Evolutionary conservation across 2,797 vertebrate genomes (phyloP), one percentile per base, ranked within the genome.

Genomic region (Coranthus polyacanthus): DNA sequence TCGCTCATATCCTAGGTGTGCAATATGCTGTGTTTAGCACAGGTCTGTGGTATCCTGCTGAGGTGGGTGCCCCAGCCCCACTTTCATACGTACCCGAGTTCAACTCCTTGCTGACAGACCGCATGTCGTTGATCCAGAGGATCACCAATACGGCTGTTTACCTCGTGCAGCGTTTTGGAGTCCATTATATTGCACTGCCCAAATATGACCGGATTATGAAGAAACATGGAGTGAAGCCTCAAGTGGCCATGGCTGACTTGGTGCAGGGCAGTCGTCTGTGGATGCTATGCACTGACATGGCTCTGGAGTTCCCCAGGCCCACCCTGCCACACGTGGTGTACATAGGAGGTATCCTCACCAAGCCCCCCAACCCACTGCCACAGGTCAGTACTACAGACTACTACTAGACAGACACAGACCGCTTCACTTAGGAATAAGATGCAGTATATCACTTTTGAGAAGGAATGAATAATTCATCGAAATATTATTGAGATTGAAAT

Each of bases 271-370:
- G 97, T 79, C 95, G 94, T 61, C 91, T 99, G 52, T 99, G 98
- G 98, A 98, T 99, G 98, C 93, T 99, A 8, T 99, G 97, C 82
- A 99, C 98, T 0, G 98, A 99, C 61, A 73, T 99, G 90, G 98
- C 98, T 0, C 92, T 99, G 85, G 98, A 99, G 90, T 99, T 99
- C 72, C 98, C 98, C 0, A 94, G 98, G 78, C 98, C 98, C 37
- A 99, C 98, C 0, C 91, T 99, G 61, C 98, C 98, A 41, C 97
- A 99, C 4, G 98, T 99, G 50, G 98, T 99, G 17, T 99, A 98
- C 46, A 96, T 99, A 26, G 98, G 98, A 78, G 98, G 98, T 76
- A 98, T 99, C 90, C 95, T 99, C 4, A 99, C 98, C 54, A 94
- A 95, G 78, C 96, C 98, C 0, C 94, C 97, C 67, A 94, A 87